Evolutionary conservation across 2,888 invertebrate genomes (phyloP).

Genomic region (Papilio elwesi): DNA sequence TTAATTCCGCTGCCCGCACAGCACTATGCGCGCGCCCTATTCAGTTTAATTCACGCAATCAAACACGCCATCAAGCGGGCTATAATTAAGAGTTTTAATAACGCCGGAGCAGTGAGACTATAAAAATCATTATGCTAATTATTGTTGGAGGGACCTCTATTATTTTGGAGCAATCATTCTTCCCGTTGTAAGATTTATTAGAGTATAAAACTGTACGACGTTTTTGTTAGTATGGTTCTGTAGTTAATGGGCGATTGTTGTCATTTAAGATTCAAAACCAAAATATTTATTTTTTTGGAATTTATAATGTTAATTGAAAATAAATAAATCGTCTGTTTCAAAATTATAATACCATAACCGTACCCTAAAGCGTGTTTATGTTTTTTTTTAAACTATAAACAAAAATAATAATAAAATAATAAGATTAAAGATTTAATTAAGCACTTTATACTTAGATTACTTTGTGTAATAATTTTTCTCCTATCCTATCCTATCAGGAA

Average conservation of each 20-base stretch:
- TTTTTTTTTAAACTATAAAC: too few species aligned
- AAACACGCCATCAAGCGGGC: slow-evolving; percentile 53
- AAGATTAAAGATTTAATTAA: too few species aligned
- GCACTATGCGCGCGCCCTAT: slow-evolving; percentile 5
- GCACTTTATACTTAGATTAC: too few species aligned
- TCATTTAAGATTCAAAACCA: too few species aligned
- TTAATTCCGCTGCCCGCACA: neutral
- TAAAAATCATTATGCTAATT: slow-evolving; percentile 57
- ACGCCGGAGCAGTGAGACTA: slow-evolving; percentile 45
- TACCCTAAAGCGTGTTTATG: too few species aligned
- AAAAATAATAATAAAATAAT: too few species aligned
- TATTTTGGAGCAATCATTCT: slow-evolving; percentile 36
- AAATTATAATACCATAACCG: too few species aligned
- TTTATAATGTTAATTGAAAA: too few species aligned
- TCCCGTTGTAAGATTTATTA: slow-evolving; percentile 31
- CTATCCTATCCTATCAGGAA: too few species aligned
- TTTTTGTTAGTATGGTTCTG: neutral
- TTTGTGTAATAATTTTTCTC: too few species aligned
- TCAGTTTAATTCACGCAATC: slow-evolving; percentile 48
- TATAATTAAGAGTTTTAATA: slow-evolving; percentile 57
- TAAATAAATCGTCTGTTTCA: too few species aligned
- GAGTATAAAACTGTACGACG: slow-evolving; percentile 22
- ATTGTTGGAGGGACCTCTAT: slow-evolving; percentile 40
- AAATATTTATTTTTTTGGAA: too few species aligned
- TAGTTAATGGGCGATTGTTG: neutral